A percentile compares a stretch with the other conserved stretches of the same genome.
These are phyloP conservation scores for Rhynchomys soricoides DNA, from an alignment of 2,113 vertebrate species.

Conservation along the genomic window DNA sequence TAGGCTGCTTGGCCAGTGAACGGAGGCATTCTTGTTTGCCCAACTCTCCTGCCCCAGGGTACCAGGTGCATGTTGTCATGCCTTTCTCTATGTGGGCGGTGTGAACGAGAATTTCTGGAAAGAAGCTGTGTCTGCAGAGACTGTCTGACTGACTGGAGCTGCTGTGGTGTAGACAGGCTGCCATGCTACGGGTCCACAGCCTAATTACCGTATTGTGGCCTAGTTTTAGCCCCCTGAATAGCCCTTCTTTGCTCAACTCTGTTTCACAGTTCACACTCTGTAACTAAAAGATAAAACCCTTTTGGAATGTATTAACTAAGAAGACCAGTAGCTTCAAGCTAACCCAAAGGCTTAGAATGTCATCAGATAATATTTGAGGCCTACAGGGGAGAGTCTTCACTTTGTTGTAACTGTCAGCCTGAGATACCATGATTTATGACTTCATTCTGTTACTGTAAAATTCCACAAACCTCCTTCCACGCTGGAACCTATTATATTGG, in stretches of 20 bases:
- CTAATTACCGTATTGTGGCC: background rate
- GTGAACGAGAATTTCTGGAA: background rate
- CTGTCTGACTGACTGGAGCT: background rate
- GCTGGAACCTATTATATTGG: background rate
- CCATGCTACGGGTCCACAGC: fast-evolving
- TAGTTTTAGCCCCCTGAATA: background rate
- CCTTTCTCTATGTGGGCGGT: background rate
- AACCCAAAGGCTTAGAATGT: background rate
- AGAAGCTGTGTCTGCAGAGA: background rate
- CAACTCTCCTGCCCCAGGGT: too few relatives aligned
- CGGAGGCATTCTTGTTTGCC: background rate
- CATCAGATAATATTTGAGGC: background rate
- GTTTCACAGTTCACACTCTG: background rate
- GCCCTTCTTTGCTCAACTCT: background rate
- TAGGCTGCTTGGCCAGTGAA: background rate
- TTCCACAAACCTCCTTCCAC: background rate
- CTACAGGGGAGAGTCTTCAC: background rate
- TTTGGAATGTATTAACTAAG: background rate
- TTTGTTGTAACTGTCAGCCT: too few relatives aligned
- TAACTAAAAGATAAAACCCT: background rate
- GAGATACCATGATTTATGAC: background rate
- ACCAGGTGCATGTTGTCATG: background rate
- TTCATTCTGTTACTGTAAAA: background rate
- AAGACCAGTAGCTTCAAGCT: background rate
- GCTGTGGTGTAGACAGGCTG: background rate